Base-by-base conservation (phyloP, 2,797 vertebrate genomes). In the Acomys russatus region DNA sequence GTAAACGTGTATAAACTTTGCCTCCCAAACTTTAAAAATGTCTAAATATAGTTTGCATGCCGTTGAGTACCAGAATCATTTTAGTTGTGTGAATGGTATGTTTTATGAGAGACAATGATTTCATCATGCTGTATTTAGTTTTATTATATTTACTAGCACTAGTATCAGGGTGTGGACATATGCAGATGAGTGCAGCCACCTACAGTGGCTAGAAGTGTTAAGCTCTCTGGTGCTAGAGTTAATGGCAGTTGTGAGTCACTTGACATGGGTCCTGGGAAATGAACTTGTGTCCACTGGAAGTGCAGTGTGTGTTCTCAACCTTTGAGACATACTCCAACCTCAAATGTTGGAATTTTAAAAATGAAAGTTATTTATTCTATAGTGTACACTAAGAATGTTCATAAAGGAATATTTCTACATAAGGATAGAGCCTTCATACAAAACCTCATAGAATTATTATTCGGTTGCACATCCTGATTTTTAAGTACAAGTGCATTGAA, bases 21-120 rank as follows among this genome's bases (percentile, higher is more conserved):
- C 9, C 14, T 6, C 7, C 28, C 56, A 79, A 18, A 84, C 61
- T 84, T 84, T n/a, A 76, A 49, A 76, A 76, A 64, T 77, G 71
- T 93, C 54, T 86, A 92, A 96, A 61, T 6, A 80, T 78, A 79
- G 90, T 77, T 96, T 87, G 9, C 20, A 70, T 9, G 1, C 70
- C 68, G 61, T 38, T 87, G 44, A 78, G 77, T 54, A 88, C 6
- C 82, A 2, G 28, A 92, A 51, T 73, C 59, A 6, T 87, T 82
- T 96, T 68, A 86, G 9, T 91, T 91, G 9, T 64, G 2, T 73
- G 9, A 71, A 54, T 59, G 30, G 15, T 44, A 22, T 85, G 0
- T 30, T 74, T 9, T 89, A 25, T 80, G 4, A 94, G 28, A 89
- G 76, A 14, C 14, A 94, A 92, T 59, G 11, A 28, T 9, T 23